phyloP scores from a whole-genome alignment of 2,888 invertebrate genomes.

The Sesia apiformis region DNA sequence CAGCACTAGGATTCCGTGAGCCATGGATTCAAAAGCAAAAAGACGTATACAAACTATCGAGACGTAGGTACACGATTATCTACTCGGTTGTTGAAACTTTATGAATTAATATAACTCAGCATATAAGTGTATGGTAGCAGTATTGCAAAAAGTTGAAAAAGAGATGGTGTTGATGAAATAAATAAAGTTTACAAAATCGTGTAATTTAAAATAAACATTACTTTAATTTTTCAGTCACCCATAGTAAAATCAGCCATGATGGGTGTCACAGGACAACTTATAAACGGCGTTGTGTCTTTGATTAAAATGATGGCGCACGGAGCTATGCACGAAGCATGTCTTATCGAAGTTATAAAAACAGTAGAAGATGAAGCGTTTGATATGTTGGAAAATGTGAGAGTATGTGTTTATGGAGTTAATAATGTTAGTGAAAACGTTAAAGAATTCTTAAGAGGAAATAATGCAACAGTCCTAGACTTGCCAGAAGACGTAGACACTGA shows the following conservation, averaged over 20 bases:
- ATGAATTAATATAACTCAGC: no score
- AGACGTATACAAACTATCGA: no score
- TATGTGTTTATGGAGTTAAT: constrained; percentile 33
- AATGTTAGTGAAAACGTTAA: constrained; percentile 19
- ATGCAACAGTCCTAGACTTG: constrained; percentile 49
- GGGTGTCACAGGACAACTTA: constrained; percentile 49
- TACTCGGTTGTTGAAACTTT: no score
- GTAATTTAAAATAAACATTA: neutral
- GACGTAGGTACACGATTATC: no score
- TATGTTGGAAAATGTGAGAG: constrained; percentile 30
- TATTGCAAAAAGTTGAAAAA: no score
- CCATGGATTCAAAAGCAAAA: no score
- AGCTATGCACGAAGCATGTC: constrained; percentile 68
- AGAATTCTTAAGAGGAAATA: constrained; percentile 35
- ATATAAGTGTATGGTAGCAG: no score
- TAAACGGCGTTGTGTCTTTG: constrained; percentile 50
- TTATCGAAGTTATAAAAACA: constrained; percentile 56
- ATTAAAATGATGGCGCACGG: constrained; percentile 64
- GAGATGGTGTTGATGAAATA: no score
- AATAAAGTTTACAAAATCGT: no score
- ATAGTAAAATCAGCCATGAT: constrained; percentile 57
- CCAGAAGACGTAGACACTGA: constrained; percentile 7
- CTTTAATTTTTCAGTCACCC: constrained; percentile 45
- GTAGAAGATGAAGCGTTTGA: constrained; percentile 52
- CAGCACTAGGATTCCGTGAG: no score